Percentiles rank a stretch among this genome's conserved stretches.
Evolutionary conservation across 2,888 invertebrate species (phyloP).

Genomic region (Diarsia brunnea): DNA sequence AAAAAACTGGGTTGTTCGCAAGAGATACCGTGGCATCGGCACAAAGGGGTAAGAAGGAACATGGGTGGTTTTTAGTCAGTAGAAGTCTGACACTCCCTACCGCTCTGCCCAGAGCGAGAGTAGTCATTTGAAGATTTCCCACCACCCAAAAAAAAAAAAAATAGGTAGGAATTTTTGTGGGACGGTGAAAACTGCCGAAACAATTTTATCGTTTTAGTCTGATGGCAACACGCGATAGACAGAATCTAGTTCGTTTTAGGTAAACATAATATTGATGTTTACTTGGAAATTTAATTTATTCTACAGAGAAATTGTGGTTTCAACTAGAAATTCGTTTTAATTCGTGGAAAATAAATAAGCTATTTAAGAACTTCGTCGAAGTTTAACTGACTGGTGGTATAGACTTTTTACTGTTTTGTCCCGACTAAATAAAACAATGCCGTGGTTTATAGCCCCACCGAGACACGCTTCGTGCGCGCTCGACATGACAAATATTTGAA

Average conservation of each 20-base stretch:
- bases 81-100: too few relatives aligned
- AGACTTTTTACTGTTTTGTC: not conserved
- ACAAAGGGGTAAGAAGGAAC: too few relatives aligned
- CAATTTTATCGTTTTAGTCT: constrained; percentile 30
- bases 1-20: too few relatives aligned
- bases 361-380: not conserved
- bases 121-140: too few relatives aligned
- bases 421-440: constrained; percentile 15
- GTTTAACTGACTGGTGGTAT: constrained; percentile 1
- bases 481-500: constrained; percentile 22
- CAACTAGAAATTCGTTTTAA: not conserved
- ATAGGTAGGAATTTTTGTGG: not conserved
- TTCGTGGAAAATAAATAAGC: constrained; percentile 8
- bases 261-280: constrained; percentile 24
- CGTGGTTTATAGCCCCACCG: constrained; percentile 1
- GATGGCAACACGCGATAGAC: constrained; percentile 21
- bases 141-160: too few relatives aligned
- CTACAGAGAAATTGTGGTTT: not conserved
- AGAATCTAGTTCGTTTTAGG: constrained; percentile 3
- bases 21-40: too few relatives aligned
- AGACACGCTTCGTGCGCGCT: not conserved
- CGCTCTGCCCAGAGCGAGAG: too few relatives aligned
- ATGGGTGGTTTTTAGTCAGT: constrained; percentile 31
- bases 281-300: constrained; percentile 3
- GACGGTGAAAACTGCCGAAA: constrained; percentile 16